These are phyloP conservation scores for Zaprionus vittiger DNA, from an alignment of 1,140 invertebrate genomes.

Conservation along the genomic window DNA sequence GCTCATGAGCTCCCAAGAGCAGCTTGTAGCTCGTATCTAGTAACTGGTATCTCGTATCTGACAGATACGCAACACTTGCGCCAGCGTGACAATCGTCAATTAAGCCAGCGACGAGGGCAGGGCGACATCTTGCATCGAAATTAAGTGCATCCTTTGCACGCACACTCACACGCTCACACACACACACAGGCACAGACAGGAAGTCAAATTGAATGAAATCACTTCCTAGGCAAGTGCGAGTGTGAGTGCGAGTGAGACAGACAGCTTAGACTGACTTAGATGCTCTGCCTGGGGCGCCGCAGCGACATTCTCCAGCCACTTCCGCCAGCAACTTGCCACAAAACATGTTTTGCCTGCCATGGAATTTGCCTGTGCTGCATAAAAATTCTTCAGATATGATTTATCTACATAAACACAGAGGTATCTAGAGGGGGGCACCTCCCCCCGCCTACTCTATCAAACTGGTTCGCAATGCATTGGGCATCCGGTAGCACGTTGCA, in stretches of 20 bases:
- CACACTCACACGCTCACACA: not conserved
- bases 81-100: slow-evolving; percentile 8
- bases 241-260: not conserved
- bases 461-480: slow-evolving; percentile 66
- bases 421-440: not conserved
- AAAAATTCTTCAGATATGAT: slow-evolving; percentile 74
- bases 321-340: slow-evolving; percentile 60
- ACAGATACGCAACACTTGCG: slow-evolving; percentile 11
- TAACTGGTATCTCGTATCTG: not conserved
- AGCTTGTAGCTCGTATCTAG: not conserved
- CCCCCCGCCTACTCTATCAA: slow-evolving; percentile 2
- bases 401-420: slow-evolving; percentile 34
- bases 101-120: not conserved
- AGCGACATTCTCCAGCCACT: slow-evolving; percentile 56
- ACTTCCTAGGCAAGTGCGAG: slow-evolving; percentile 46
- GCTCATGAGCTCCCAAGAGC: not conserved
- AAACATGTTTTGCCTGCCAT: slow-evolving; percentile 57
- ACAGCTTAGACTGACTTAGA: not conserved
- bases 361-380: slow-evolving; percentile 72
- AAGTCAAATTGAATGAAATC: slow-evolving; percentile 60
- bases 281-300: not conserved
- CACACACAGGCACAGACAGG: slow-evolving; percentile 34
- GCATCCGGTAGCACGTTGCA: slow-evolving; percentile 54
- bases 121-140: not conserved
- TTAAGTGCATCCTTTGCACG: slow-evolving; percentile 51